Base-by-base conservation (phyloP, 2,797 vertebrate genomes). In the Acrossocheilus wenchowensis region DNA sequence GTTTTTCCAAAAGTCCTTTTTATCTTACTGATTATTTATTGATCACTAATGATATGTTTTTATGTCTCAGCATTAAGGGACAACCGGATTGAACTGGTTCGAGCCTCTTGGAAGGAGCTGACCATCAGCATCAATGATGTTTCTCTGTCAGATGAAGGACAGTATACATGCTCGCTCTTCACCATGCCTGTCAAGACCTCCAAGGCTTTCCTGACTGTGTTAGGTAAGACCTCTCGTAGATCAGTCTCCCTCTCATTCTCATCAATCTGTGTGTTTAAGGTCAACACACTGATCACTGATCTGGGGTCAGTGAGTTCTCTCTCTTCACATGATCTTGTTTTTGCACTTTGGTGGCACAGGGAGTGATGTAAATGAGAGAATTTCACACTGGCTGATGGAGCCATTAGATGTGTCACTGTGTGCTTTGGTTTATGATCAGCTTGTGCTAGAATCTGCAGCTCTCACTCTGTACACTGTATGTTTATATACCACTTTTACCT, bases 41-140 rank as follows among this genome's bases (percentile, higher is more conserved):
- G 43, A 64, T 77, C 17, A 78, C 41, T 71, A 64, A 39, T 41
- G 14, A 36, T 68, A 68, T 72, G 48, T 78, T 77, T 82, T 77
- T 84, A 26, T 79, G 2, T 78, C 10, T 78, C 74, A 99, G 98
- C 98, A 85, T 93, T 99, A 91, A 96, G 98, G 87, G 98, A 99
- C 94, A 97, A 99, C 95, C 95, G 98, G 89, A 99, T 99, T 23
- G 98, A 99, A 92, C 94, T 99, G 94, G 95, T 97, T 62, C 94
- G 96, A 45, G 96, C 96, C 77, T 96, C 96, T 0, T 96, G 96
- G 96, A 96, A 97, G 88, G 97, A 97, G 89, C 87, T 97, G 91
- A 97, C 95, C 39, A 97, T 97, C 93, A 97, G 96, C 4, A 95
- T 97, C 92, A 96, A 92, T 78, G 96, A 97, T 0, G 96, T 97